Evolutionary conservation across 2,113 vertebrate genomes (phyloP).

Genomic region (Anarhynchus alexandrinus): DNA sequence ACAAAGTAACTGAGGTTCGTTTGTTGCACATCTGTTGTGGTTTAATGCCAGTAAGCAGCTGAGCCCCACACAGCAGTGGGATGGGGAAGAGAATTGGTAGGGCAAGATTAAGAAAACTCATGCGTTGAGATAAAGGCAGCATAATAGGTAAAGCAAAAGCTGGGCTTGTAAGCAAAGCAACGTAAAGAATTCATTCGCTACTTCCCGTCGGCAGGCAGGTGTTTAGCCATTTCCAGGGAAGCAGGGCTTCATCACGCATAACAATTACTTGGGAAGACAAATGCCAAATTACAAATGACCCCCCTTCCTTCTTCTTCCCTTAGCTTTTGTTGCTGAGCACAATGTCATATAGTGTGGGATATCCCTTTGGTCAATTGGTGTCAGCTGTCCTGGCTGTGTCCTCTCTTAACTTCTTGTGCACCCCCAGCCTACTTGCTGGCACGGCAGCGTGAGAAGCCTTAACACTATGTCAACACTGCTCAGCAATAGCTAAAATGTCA

Average conservation of each 20-base stretch:
- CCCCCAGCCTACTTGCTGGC: fast-evolving
- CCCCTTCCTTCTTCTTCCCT: background rate
- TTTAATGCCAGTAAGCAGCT: background rate
- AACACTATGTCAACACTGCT: background rate
- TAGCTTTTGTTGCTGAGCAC: background rate
- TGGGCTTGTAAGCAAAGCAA: background rate
- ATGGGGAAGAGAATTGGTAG: background rate
- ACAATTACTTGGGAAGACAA: background rate
- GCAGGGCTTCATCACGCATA: background rate
- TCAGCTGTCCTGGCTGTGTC: background rate
- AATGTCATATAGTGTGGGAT: background rate
- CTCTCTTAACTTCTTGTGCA: background rate
- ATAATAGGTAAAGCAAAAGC: no score
- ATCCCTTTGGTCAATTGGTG: background rate
- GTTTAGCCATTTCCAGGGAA: background rate
- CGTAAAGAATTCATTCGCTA: background rate
- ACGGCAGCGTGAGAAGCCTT: background rate
- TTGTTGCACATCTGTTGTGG: background rate
- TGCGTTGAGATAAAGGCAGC: background rate
- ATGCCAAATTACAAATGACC: background rate
- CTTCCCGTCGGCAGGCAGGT: background rate
- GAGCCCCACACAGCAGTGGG: background rate
- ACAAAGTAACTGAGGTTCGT: background rate
- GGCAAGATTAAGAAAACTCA: background rate
- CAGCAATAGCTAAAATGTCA: background rate